phyloP scores from a whole-genome alignment of 2,888 invertebrate genomes.

The Cataglyphis altisquamis region DNA sequence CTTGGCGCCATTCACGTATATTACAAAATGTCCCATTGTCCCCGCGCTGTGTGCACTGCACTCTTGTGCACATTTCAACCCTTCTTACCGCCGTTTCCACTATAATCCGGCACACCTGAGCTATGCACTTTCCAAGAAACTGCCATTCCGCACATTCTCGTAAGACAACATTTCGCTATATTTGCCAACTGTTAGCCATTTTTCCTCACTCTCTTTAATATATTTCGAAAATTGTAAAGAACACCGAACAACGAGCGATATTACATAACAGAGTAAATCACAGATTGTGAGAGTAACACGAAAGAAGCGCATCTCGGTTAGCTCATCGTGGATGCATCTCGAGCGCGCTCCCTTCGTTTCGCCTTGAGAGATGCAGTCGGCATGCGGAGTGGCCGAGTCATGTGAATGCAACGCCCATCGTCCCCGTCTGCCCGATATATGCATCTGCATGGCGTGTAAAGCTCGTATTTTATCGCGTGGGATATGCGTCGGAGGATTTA shows the following conservation, averaged over 20 bases:
- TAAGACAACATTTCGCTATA: constrained; percentile 23
- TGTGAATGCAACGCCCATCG: constrained; percentile 66
- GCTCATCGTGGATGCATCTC: constrained; percentile 73
- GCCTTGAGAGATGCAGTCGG: constrained; percentile 59
- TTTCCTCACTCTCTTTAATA: neutral
- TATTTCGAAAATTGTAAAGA: neutral
- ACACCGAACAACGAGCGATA: neutral
- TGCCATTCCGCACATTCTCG: constrained; percentile 26
- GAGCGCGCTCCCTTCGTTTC: constrained; percentile 71
- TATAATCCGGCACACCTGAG: constrained; percentile 34
- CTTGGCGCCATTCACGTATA: constrained; percentile 30
- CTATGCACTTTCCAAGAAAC: constrained; percentile 45
- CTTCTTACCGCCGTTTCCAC: constrained; percentile 19
- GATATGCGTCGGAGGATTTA: constrained; percentile 67
- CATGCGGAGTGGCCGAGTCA: constrained; percentile 53
- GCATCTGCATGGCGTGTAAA: constrained; percentile 51
- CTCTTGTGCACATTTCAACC: constrained; percentile 41
- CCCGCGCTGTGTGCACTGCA: constrained; percentile 24
- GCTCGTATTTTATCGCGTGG: constrained; percentile 70
- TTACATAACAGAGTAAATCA: neutral
- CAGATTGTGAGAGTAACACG: constrained; percentile 23
- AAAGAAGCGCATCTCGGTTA: constrained; percentile 27
- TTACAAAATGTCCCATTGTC: constrained; percentile 43
- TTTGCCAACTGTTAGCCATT: neutral
- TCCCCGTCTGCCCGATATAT: constrained; percentile 68